These are phyloP conservation scores for Coluber constrictor DNA, from an alignment of 2,797 vertebrate genomes.

Conservation along the genomic window DNA sequence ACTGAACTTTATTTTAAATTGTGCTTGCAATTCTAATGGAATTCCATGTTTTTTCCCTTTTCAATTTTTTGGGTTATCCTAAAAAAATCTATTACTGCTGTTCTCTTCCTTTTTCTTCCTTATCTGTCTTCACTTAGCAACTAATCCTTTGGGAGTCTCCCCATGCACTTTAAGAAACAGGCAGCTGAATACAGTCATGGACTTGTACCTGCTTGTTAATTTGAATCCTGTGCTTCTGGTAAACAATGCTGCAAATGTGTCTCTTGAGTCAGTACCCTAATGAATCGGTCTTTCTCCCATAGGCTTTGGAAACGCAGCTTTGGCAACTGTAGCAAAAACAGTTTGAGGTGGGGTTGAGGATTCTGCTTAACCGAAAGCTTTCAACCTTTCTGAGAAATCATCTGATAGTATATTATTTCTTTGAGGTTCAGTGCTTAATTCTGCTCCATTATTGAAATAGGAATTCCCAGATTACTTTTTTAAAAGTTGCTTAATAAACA, in stretches of 20 bases:
- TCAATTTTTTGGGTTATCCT: background rate
- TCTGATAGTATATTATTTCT: constrained; percentile 37
- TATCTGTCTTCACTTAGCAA: background rate
- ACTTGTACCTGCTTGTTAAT: constrained; percentile 29
- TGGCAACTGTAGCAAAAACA: constrained; percentile 82
- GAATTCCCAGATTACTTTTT: background rate
- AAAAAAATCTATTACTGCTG: background rate
- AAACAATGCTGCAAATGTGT: constrained; percentile 33
- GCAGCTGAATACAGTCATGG: background rate
- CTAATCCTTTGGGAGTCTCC: constrained; percentile 1
- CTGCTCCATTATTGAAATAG: background rate
- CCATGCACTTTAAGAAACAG: constrained; percentile 6
- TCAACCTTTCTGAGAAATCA: constrained; percentile 51
- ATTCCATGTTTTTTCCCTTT: background rate
- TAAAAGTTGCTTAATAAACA: background rate
- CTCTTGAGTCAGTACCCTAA: constrained; percentile 38
- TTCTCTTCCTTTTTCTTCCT: background rate
- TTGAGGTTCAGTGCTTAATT: constrained; percentile 21
- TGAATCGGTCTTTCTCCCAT: constrained; percentile 64
- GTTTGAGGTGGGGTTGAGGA: constrained; percentile 44
- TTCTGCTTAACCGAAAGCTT: constrained; percentile 40
- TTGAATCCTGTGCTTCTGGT: constrained; percentile 34
- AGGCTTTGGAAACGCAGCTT: constrained; percentile 72
- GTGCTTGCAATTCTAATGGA: background rate
- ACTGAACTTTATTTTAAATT: background rate